Conservation (phyloP, 2,113 vertebrate species). For the Apodemus sylvaticus region DNA sequence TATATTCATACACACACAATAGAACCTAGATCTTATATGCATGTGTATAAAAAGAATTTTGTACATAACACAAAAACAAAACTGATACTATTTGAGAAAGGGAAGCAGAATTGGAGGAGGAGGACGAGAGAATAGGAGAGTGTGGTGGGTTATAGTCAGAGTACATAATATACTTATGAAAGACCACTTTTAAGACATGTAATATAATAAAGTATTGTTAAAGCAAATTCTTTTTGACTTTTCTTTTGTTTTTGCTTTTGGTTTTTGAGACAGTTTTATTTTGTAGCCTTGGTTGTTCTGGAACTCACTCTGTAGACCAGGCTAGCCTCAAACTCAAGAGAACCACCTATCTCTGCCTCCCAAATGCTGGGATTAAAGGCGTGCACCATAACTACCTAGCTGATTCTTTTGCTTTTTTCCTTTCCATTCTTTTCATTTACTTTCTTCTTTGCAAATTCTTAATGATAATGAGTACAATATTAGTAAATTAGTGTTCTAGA, state of each 20-base stretch:
- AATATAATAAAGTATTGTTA: slow-evolving; percentile 10
- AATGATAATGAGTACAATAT: not conserved
- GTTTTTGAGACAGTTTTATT: not conserved
- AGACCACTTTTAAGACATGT: not conserved
- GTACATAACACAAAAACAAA: not conserved
- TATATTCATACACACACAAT: not conserved
- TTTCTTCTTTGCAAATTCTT: not conserved
- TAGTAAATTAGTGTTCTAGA: slow-evolving; percentile 2
- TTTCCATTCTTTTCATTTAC: not conserved
- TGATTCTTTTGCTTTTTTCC: not conserved
- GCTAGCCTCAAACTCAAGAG: not conserved
- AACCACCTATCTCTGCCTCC: not conserved
- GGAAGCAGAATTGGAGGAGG: not conserved
- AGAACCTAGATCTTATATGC: not conserved
- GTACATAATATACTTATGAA: not conserved
- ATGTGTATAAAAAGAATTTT: not conserved
- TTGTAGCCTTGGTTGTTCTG: not conserved
- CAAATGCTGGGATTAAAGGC: not conserved
- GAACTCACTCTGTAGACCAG: not conserved
- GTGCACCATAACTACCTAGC: not conserved
- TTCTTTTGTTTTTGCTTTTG: not conserved
- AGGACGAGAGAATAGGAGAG: not conserved
- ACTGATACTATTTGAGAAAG: not conserved
- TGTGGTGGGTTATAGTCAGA: not conserved
- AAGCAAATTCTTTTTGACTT: not conserved